Conservation (phyloP, 2,113 vertebrate species). For the Heterotilapia buettikoferi region DNA sequence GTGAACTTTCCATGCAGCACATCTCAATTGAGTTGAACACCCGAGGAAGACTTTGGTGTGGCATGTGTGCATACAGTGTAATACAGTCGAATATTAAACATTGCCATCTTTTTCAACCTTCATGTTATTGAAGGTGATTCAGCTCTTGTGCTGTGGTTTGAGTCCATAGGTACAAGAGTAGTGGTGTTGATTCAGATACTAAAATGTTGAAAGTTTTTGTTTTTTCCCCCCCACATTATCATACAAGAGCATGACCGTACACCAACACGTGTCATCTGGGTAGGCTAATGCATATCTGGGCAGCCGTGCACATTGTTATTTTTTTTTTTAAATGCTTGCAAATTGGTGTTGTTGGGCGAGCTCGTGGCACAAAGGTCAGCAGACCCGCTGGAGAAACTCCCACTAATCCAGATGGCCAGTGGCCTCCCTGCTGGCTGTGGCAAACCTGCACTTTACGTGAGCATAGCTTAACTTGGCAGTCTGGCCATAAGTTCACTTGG, state of each 20-base stretch:
- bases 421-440: slow-evolving; percentile 23
- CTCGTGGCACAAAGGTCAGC: slow-evolving; percentile 20
- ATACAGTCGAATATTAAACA: background rate
- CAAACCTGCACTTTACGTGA: slow-evolving; percentile 16
- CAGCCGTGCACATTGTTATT: background rate
- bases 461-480: background rate
- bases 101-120: background rate
- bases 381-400: slow-evolving; percentile 32
- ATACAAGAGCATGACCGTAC: background rate
- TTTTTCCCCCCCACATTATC: background rate
- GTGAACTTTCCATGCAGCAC: background rate
- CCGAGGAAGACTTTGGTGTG: background rate
- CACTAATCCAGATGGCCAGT: slow-evolving; percentile 46
- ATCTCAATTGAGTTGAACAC: background rate
- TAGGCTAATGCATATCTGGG: background rate
- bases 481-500: background rate
- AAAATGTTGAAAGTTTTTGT: background rate
- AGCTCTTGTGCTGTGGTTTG: background rate
- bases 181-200: background rate
- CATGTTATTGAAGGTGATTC: background rate
- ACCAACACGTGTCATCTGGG: slow-evolving; percentile 11
- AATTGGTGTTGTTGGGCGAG: slow-evolving; percentile 8
- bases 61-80: background rate
- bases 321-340: background rate
- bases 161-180: background rate